Evolutionary conservation across 2,888 invertebrate genomes (phyloP).

Genomic region (Dione juno): DNA sequence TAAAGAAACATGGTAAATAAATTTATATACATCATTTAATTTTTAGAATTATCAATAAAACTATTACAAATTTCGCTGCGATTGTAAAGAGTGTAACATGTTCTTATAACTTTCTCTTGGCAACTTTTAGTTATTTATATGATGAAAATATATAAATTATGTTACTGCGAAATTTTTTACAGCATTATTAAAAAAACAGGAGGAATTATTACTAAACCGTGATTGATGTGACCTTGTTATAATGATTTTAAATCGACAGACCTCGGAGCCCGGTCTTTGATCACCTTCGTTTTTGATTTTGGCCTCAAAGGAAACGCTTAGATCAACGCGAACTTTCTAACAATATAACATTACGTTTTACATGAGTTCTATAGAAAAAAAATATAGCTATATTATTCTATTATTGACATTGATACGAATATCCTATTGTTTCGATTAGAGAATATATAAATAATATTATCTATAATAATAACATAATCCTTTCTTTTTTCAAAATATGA

Average conservation of each 20-base stretch:
- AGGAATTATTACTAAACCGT: slow-evolving; percentile 33
- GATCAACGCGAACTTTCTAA: slow-evolving; percentile 21
- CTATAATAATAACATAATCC: too few species aligned
- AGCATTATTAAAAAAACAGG: neutral
- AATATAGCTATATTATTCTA: neutral
- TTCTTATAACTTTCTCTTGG: slow-evolving; percentile 12
- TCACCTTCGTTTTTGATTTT: slow-evolving; percentile 29
- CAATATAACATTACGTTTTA: slow-evolving; percentile 2
- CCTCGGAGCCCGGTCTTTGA: slow-evolving; percentile 41
- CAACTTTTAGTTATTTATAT: too few species aligned
- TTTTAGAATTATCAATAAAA: neutral
- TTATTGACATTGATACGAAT: too few species aligned
- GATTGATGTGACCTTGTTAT: slow-evolving; percentile 52
- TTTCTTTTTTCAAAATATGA: neutral
- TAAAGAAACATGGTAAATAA: slow-evolving; percentile 14
- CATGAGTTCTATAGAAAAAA: neutral
- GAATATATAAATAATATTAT: too few species aligned
- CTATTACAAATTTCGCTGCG: neutral
- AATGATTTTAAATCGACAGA: slow-evolving; percentile 25
- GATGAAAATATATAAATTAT: neutral
- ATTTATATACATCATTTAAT: neutral
- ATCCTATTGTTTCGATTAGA: too few species aligned
- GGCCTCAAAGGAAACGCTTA: slow-evolving; percentile 28
- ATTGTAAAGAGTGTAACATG: neutral
- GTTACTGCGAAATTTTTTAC: neutral